phyloP scores from a whole-genome alignment of 2,888 invertebrate genomes.

The Clunio marinus region DNA sequence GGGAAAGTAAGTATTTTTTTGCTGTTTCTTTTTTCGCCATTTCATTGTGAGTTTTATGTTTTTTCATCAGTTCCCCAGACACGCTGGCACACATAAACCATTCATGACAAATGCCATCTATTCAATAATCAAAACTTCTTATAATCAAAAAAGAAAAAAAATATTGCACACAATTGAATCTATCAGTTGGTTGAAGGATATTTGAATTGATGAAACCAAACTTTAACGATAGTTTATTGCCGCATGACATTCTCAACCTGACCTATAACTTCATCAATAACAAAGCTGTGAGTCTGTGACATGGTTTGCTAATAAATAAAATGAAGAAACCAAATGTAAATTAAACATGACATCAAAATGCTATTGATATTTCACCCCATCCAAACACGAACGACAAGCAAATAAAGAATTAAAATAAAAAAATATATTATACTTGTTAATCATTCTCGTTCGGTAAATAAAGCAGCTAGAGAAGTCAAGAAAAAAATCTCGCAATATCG shows the following conservation, averaged over 20 bases:
- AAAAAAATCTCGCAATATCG: neutral
- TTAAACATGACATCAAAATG: neutral
- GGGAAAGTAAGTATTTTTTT: neutral
- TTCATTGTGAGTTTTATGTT: neutral
- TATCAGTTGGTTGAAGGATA: too few relatives aligned
- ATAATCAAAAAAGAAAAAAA: too few relatives aligned
- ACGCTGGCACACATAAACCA: neutral
- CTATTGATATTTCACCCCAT: neutral
- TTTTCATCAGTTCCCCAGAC: neutral
- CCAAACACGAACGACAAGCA: neutral
- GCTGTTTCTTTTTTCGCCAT: neutral
- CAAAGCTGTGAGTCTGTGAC: neutral
- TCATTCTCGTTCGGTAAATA: neutral
- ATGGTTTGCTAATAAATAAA: neutral
- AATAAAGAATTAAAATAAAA: too few relatives aligned
- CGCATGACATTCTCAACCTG: neutral
- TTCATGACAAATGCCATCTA: neutral
- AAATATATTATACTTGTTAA: too few relatives aligned
- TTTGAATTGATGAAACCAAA: too few relatives aligned
- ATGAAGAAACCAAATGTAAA: neutral
- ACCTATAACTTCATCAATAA: neutral
- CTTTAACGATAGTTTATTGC: conserved; percentile 1
- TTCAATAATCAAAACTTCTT: too few relatives aligned
- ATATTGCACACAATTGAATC: too few relatives aligned
- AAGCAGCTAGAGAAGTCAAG: neutral